Evolutionary conservation across 1,140 invertebrate genomes (phyloP).

Genomic region (Vanessa atalanta): DNA sequence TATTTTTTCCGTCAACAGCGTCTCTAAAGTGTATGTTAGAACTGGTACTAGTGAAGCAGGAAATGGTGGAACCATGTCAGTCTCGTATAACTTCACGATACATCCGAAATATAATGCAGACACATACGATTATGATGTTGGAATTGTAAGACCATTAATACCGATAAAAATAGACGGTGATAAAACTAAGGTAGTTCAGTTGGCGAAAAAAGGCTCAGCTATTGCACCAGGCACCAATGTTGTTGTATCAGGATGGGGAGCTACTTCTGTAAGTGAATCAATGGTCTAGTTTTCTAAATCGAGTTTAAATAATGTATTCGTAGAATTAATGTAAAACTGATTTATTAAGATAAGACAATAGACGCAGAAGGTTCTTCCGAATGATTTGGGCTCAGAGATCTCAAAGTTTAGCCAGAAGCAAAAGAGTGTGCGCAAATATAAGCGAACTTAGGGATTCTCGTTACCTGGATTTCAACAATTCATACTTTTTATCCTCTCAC

Average conservation of each 20-base stretch:
- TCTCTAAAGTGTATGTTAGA: conserved; percentile 48
- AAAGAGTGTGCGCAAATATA: too few relatives aligned
- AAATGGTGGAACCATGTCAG: conserved; percentile 43
- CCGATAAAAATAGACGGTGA: conserved; percentile 42
- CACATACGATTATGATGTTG: conserved; percentile 50
- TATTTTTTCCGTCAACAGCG: conserved; percentile 43
- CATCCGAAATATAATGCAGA: conserved; percentile 59
- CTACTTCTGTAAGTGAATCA: conserved; percentile 59
- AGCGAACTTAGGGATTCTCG: too few relatives aligned
- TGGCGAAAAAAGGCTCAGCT: conserved; percentile 29
- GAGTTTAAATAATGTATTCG: too few relatives aligned
- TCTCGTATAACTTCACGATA: conserved; percentile 38
- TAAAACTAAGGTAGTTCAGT: conserved; percentile 41
- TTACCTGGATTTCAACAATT: too few relatives aligned
- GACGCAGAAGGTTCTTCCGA: too few relatives aligned
- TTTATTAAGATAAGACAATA: too few relatives aligned
- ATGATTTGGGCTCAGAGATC: too few relatives aligned
- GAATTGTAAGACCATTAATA: background rate
- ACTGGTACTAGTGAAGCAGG: conserved; percentile 49
- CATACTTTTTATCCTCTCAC: too few relatives aligned
- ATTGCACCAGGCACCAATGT: conserved; percentile 48
- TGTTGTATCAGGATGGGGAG: conserved; percentile 66
- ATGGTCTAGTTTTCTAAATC: too few relatives aligned
- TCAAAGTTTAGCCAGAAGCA: too few relatives aligned
- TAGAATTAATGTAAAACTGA: too few relatives aligned